These are phyloP conservation scores for Willowsia nigromaculata DNA, from an alignment of 2,888 invertebrate species.

Conservation along the genomic window DNA sequence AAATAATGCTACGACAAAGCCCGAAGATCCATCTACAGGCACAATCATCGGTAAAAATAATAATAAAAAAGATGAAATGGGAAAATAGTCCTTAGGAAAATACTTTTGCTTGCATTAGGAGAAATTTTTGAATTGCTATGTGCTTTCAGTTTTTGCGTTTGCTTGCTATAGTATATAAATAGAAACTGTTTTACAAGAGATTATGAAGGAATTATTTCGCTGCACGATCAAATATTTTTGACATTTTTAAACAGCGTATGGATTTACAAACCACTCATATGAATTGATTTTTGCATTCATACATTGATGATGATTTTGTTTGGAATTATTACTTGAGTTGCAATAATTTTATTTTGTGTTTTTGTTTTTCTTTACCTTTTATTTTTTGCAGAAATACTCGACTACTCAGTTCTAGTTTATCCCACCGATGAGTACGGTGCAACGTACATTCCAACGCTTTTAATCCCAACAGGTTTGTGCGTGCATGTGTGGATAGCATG, in stretches of 20 bases:
- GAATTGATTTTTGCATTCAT: not conserved
- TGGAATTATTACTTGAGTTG: not conserved
- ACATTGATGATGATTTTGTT: not conserved
- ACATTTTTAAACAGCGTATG: too few relatives aligned
- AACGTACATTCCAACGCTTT: constrained; percentile 86
- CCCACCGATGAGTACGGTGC: constrained; percentile 88
- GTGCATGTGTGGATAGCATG: constrained; percentile 31
- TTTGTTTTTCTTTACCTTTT: constrained; percentile 78
- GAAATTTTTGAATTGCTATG: not conserved
- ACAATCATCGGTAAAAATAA: constrained; percentile 62
- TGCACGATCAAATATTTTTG: too few relatives aligned
- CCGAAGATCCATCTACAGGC: constrained; percentile 68
- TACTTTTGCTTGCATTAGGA: not conserved
- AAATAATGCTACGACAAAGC: constrained; percentile 60
- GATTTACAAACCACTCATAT: too few relatives aligned
- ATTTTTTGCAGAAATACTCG: constrained; percentile 86
- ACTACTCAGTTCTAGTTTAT: constrained; percentile 87
- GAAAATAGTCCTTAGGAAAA: too few relatives aligned
- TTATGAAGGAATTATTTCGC: too few relatives aligned
- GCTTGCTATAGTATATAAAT: too few relatives aligned
- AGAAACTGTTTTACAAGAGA: too few relatives aligned
- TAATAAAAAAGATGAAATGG: not conserved
- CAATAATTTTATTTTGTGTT: constrained; percentile 67
- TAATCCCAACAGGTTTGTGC: constrained; percentile 86
- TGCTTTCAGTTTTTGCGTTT: not conserved